Base-by-base conservation (phyloP, 37 sponge, comb jelly and placozoan species). In the Lycopodina hypogea region DNA sequence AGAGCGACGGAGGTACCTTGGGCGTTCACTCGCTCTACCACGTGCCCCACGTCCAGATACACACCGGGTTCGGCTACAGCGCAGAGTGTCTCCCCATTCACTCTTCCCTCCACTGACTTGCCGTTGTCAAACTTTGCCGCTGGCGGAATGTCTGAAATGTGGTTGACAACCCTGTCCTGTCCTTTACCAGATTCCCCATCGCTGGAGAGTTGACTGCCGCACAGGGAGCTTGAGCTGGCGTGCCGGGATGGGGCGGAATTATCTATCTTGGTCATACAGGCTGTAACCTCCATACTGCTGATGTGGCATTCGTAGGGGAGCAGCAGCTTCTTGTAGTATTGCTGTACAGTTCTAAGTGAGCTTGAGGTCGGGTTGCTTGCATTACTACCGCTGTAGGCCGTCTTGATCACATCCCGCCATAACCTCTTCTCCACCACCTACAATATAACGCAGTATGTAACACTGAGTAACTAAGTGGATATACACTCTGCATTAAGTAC, bases 301-400 rank as follows among this genome's bases (percentile, higher is more conserved):
- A 75, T 39, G 24, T 86, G 81, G 68, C 88, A 81, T 63, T 87
- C 88, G 52, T 87, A 87, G 18, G 88, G 88, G 14, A 87, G 72
- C 21, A 87, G 64, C 26, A 82, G n/a, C 56, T 81, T 87, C 19
- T 61, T 42, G 52, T 87, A 87, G 62, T 58, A 81, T 33, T 71
- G 70, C 71, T 68, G 76, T 6, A 87, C 15, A 45, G 75, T 86
- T 61, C 81, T 73, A 6, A 80, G 50, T 0, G 87, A 74, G 42
- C 81, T 38, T 0, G 75, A 56, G 42, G 70, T 64, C 0, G 56
- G 42, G 56, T 61, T 71, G 33, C 68, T 15, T 6, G 76, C 6
- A 42, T 42, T 50, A 12, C 77, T 21, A 29, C 51, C 61, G n/a
- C 71, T 14, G 37, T 30, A 56, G 30, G 68, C 53, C 3, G 68